A percentile compares a stretch with the other conserved stretches of the same genome.
Evolutionary conservation across 2,888 invertebrate species (phyloP).

Genomic region (Hirtodrosophila confusa): DNA sequence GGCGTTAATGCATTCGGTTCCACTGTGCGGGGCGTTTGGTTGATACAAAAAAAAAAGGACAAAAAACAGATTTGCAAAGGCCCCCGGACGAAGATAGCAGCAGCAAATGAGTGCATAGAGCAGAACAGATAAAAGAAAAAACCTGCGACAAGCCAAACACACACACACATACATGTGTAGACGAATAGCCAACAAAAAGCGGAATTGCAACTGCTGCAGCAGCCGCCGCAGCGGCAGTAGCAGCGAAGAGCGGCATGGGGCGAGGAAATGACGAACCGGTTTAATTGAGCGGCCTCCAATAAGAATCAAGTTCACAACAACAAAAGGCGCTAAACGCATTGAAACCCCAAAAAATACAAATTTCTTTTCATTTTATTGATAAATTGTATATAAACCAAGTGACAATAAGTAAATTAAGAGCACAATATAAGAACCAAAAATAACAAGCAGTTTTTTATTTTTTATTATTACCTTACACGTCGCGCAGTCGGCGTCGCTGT

Average conservation of each 20-base stretch:
- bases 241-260: not conserved
- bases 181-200: conserved; percentile 42
- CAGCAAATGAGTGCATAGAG: conserved; percentile 41
- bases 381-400: too few species aligned
- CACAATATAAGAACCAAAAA: conserved; percentile 1
- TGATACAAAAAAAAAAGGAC: conserved; percentile 40
- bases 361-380: conserved; percentile 7
- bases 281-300: conserved; percentile 77
- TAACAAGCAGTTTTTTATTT: conserved; percentile 6
- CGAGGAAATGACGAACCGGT: conserved; percentile 60
- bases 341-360: conserved; percentile 5
- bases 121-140: conserved; percentile 49
- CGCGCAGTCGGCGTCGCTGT: conserved; percentile 34
- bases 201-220: conserved; percentile 55
- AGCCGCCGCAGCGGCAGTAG: conserved; percentile 10
- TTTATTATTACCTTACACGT: conserved; percentile 27
- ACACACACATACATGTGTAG: conserved; percentile 13
- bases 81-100: conserved; percentile 28
- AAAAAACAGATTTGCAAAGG: conserved; percentile 49
- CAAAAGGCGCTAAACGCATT: conserved; percentile 43
- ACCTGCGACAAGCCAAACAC: conserved; percentile 40
- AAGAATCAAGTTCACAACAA: conserved; percentile 73
- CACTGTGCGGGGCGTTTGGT: conserved; percentile 52
- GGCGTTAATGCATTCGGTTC: conserved; percentile 58
- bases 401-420: conserved; percentile 13